These are phyloP conservation scores for Tinea pellionella DNA, from an alignment of 2,888 invertebrate genomes.

Conservation along the genomic window DNA sequence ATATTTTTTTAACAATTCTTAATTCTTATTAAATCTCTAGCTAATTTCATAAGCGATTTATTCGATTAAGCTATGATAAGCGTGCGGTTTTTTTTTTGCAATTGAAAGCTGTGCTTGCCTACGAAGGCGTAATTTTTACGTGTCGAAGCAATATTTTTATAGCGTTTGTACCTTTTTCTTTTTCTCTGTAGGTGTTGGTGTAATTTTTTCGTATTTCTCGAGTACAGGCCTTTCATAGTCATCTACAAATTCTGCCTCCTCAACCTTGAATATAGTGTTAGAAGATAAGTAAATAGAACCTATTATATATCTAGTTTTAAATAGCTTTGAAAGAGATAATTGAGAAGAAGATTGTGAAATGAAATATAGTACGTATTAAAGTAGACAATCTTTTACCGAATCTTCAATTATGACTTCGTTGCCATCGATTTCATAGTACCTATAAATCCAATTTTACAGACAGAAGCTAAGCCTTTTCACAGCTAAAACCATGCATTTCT, in stretches of 20 bases:
- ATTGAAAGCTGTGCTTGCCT: neutral
- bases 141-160: too few relatives aligned
- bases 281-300: neutral
- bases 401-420: neutral
- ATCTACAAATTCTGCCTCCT: constrained; percentile 63
- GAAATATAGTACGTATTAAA: neutral
- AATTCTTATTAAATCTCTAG: neutral
- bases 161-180: constrained; percentile 55
- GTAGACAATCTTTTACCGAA: neutral
- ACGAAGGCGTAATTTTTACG: neutral
- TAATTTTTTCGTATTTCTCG: constrained; percentile 75
- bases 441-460: neutral
- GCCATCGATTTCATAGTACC: neutral
- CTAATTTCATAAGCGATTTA: neutral
- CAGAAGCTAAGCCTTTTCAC: constrained; percentile 33
- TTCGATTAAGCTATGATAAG: neutral
- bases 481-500: constrained; percentile 24
- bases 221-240: constrained; percentile 82
- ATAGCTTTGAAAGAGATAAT: neutral
- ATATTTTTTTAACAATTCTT: neutral
- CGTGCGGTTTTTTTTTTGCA: neutral
- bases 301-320: neutral
- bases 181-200: constrained; percentile 61
- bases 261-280: constrained; percentile 37
- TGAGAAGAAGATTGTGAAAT: neutral